Conservation (phyloP, 2,797 vertebrate genomes). For the Microchirus variegatus region DNA sequence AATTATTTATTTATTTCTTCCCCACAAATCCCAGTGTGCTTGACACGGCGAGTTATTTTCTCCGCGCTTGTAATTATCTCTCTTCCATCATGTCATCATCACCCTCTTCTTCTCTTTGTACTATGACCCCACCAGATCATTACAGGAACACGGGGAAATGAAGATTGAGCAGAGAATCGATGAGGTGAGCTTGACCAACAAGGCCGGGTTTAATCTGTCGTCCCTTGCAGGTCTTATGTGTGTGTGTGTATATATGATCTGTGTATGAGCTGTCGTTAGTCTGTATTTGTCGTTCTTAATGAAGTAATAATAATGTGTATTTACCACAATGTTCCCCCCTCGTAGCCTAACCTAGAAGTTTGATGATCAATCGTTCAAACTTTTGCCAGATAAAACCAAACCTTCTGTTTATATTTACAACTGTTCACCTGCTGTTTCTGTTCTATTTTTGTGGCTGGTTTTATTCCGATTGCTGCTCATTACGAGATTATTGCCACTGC, state of each 20-base stretch:
- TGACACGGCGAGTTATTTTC: slow-evolving; percentile 5
- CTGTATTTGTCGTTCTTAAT: background rate
- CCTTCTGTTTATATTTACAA: no score
- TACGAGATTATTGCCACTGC: no score
- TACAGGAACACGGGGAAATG: slow-evolving; percentile 92
- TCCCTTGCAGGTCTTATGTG: background rate
- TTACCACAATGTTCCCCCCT: no score
- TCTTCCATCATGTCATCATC: slow-evolving; percentile 1
- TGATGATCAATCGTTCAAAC: no score
- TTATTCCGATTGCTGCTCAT: no score
- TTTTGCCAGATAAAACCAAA: no score
- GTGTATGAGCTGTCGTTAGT: background rate
- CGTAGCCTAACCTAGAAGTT: no score
- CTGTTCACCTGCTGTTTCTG: no score
- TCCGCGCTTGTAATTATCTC: slow-evolving; percentile 19
- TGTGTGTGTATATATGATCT: background rate
- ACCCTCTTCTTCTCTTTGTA: background rate
- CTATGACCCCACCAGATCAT: slow-evolving; percentile 82
- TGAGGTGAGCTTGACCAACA: slow-evolving; percentile 85
- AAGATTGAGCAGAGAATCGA: slow-evolving; percentile 94
- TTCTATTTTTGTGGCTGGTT: no score
- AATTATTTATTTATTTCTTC: no score
- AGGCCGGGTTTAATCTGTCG: background rate
- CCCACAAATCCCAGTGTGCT: no score
- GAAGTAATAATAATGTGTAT: background rate